Base-by-base conservation (phyloP, 1,140 invertebrate genomes). In the Odontomachus brunneus region DNA sequence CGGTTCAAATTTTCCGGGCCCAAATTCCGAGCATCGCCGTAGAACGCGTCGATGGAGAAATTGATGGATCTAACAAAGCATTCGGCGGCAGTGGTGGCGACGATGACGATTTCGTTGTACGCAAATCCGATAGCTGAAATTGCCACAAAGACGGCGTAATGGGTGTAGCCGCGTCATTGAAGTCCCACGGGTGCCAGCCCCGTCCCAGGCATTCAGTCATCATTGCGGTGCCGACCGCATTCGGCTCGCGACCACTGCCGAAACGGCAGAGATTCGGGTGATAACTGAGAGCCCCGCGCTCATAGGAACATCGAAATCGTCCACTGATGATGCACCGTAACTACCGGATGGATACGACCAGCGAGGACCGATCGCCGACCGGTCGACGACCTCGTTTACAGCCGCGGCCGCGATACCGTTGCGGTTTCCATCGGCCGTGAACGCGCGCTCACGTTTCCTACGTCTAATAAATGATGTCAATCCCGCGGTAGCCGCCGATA, bases 381-480 rank as follows among this genome's bases (percentile, higher is more conserved):
- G 84, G 81, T 78, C 86, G 75, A 67, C 53, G 84, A 78, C 81
- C 86, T 86, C 80, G 73, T 84, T 84, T 86, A 67, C 85, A 74
- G 82, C 67, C 33, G 67, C 73, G 19, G 17, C 38, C 38, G 12
- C 60, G 80, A 83, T 87, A 86, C 60, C 66, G 51, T 9, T 60
- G 84, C n/a, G 22, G 81, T 85, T 84, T 84, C 86, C 69, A 86
- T 85, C 55, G 69, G 53, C 19, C 38, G 38, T 38, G 29, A 38
- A 5, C 69, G 55, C n/a, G 5, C 38, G 55, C 49, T 29, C 69
- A 44, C 48, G 75, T 87, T 83, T 62, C 73, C 60, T 24, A 29
- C 33, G 19, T 63, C 14, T 57, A 81, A 86, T 86, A 66, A 73
- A 83, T 66, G 72, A 78, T 57, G 63, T 63, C 84, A 80, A 65